These are phyloP conservation scores for Hydractinia symbiolongicarpus DNA, from an alignment of 30 jellyfish, hydroid and myxozoan genomes.

Conservation along the genomic window DNA sequence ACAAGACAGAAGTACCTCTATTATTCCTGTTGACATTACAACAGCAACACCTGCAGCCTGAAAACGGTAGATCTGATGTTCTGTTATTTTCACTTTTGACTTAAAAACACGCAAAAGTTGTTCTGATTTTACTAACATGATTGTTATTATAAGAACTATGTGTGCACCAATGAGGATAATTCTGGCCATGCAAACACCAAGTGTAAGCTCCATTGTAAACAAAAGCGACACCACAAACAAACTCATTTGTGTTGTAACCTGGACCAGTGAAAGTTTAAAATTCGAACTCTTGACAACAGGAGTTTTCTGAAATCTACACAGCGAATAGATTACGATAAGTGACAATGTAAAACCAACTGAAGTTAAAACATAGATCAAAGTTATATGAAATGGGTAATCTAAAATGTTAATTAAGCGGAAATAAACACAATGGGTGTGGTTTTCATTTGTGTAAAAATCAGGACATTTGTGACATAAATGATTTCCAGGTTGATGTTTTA, in stretches of 20 bases:
- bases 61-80: constrained; percentile 8
- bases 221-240: neutral
- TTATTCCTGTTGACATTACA: neutral
- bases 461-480: constrained; percentile 17
- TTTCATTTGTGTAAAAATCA: constrained; percentile 5
- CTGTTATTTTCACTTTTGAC: neutral
- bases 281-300: constrained; percentile 31
- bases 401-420: neutral
- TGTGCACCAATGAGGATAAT: constrained; percentile 9
- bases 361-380: neutral
- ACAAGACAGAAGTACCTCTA: neutral
- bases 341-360: constrained; percentile 4
- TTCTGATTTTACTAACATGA: constrained; percentile 6
- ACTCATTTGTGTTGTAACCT: constrained; percentile 9
- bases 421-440: constrained; percentile 23
- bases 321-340: neutral
- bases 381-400: neutral
- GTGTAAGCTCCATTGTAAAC: neutral
- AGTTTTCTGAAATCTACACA: neutral
- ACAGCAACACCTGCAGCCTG: constrained; percentile 1
- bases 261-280: constrained; percentile 11
- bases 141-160: neutral
- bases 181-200: neutral
- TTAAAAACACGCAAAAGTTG: constrained; percentile 15
- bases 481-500: constrained; percentile 1